These are phyloP conservation scores for Pseudocheirus occidentalis DNA, from an alignment of 2,797 vertebrate genomes.

Conservation along the genomic window DNA sequence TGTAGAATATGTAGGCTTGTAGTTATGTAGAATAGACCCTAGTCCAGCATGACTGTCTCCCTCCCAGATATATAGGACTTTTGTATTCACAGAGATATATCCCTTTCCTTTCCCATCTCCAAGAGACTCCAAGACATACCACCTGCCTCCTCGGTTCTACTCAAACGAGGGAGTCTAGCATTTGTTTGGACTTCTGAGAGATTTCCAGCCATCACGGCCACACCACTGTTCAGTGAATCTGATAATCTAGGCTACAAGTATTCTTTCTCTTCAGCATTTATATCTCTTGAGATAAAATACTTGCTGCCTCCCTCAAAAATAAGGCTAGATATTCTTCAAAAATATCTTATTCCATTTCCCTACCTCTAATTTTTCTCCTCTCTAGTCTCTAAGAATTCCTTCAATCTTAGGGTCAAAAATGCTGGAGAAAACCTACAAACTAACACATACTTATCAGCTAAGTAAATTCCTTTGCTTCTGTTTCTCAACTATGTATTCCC, in stretches of 20 bases:
- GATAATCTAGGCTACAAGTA: background rate
- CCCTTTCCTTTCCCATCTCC: background rate
- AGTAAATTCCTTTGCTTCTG: no score
- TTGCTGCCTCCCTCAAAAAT: background rate
- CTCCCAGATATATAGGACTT: background rate
- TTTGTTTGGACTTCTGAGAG: background rate
- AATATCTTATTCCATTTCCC: no score
- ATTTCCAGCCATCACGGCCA: background rate
- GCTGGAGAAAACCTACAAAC: no score
- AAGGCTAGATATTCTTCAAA: background rate
- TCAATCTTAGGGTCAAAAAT: no score
- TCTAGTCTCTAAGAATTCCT: no score
- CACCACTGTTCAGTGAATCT: background rate
- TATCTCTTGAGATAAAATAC: background rate
- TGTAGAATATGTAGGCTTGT: no score
- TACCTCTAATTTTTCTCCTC: no score
- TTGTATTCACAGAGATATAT: background rate
- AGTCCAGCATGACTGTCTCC: background rate
- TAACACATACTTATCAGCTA: no score
- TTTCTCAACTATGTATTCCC: no score
- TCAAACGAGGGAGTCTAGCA: background rate
- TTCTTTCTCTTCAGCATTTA: background rate
- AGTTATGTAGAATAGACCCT: no score
- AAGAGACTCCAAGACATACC: background rate
- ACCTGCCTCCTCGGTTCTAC: background rate